Evolutionary conservation across 2,113 vertebrate species (phyloP), one percentile per base, ranked within the genome.

Genomic region (Gulo gulo): DNA sequence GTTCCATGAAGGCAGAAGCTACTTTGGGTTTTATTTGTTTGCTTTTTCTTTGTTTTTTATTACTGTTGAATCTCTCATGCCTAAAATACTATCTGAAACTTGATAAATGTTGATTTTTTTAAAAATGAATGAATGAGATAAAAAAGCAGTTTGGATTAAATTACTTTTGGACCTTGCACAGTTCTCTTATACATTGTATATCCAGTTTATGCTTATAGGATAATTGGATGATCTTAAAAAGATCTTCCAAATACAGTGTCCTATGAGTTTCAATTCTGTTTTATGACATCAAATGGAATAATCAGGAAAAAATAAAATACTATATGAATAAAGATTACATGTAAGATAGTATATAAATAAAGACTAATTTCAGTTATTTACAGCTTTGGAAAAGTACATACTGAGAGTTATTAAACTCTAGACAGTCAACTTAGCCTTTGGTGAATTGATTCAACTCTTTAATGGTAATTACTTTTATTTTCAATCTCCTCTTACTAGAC

Each of bases 401-500:
- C 18, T 59, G 9, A 13, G 11, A 90, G 29, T 52, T 94, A 9
- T 81, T 47, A 91, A 94, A 31, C 18, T 69, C 18, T 45, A 69
- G 4, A 78, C 52, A 96, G 26, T 71, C 55, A 95, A 94, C 87
- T 74, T 71, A 94, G 6, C 24, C n/a, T 36, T 85, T 71, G n/a
- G 52, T 95, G 61, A 92, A 73, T 7, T 84, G 20, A 69, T 76
- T 95, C 26, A 61, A 26, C 2, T 90, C 34, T 94, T 97, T 83
- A 67, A 93, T 4, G 61, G 1, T 89, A 96, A 95, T 96, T 92
- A 74, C 12, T 47, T 92, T 82, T 94, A 76, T 76, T 96, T 97
- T 96, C 26, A 92, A 29, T 88, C 39, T 23, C 83, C 34, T 95
- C 42, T 86, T 81, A 85, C n/a, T 76, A 91, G 83, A 8, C 5